A percentile compares a stretch with the other conserved stretches of the same genome.
Evolutionary conservation across 2,113 vertebrate genomes (phyloP).

Genomic region (Tautogolabrus adspersus): DNA sequence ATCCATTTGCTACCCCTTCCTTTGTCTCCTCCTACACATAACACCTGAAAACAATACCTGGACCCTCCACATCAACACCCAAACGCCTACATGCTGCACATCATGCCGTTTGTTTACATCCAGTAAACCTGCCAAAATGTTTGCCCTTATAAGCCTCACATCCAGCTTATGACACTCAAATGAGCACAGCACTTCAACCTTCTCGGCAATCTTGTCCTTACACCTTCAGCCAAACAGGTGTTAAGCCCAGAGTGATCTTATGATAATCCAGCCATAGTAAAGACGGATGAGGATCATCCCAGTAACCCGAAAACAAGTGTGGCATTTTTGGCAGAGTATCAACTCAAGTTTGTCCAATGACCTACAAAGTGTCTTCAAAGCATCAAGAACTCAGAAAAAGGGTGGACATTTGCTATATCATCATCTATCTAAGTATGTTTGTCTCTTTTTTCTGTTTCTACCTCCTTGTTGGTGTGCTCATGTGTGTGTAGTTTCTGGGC

Average conservation of each 20-base stretch:
- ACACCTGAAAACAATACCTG: slow-evolving; percentile 33
- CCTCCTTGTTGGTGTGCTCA: slow-evolving; percentile 1
- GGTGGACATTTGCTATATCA: background rate
- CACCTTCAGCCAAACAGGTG: slow-evolving; percentile 54
- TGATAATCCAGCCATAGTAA: slow-evolving; percentile 59
- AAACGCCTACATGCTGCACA: background rate
- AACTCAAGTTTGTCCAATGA: slow-evolving; percentile 14
- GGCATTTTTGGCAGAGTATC: background rate
- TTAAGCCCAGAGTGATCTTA: slow-evolving; percentile 57
- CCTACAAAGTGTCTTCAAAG: slow-evolving; percentile 13
- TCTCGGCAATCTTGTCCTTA: slow-evolving; percentile 23
- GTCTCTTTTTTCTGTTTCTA: slow-evolving; percentile 21
- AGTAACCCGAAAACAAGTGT: slow-evolving; percentile 46
- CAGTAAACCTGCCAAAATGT: slow-evolving; percentile 7
- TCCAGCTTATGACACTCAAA: background rate
- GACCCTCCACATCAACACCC: slow-evolving; percentile 12
- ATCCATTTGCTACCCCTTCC: slow-evolving; percentile 26
- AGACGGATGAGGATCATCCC: slow-evolving; percentile 71
- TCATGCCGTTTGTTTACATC: background rate
- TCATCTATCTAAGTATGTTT: slow-evolving; percentile 9
- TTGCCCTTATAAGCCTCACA: background rate
- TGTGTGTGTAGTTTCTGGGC: slow-evolving; percentile 67
- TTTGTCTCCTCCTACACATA: slow-evolving; percentile 21
- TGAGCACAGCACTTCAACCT: background rate
- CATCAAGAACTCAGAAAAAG: background rate